Base-by-base conservation (phyloP, 2,113 vertebrate genomes). In the Cinclus mexicanus region DNA sequence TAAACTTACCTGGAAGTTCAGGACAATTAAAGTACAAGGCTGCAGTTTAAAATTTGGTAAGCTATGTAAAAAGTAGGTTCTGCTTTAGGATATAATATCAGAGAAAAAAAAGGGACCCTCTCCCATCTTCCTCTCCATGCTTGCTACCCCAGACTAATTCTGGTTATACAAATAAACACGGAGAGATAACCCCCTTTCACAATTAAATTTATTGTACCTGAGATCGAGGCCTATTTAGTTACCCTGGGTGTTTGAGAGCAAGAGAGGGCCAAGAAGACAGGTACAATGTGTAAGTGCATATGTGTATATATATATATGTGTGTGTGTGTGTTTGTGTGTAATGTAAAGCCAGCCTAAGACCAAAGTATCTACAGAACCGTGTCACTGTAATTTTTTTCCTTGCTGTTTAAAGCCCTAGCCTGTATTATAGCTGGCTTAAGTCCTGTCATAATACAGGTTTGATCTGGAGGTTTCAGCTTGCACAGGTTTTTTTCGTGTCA, bases 341-440 rank as follows among this genome's bases (percentile, higher is more conserved):
- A 33, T 0, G 1, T 52, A 79, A 89, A 92, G 55, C 44, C 50
- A 84, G 41, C 24, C 74, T 74, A 83, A 89, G 94, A 55, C 77
- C 46, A 7, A 64, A 63, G 67, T 41, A 18, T 81, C 79, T 96
- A 21, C 25, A 87, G 44, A 83, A 76, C 39, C 4, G 12, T 78
- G 52, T 87, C 56, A 52, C 42, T 89, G 53, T 88, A 52, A 46
- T 85, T 93, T 93, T 82, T 89, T 93, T 50, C 14, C 76, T 81
- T 60, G 53, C 75, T 76, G 39, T 89, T 80, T 95, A 95, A 95
- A 96, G 78, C 83, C 80, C 44, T 93, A 87, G 68, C 70, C 94
- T 95, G 78, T 90, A 64, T 92, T 97, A 95, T 71, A 94, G 67
- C 89, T 89, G 79, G 59, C 91, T 93, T 96, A 97, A 97, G 52